A percentile compares a stretch with the other conserved stretches of the same genome.
phyloP scores from a whole-genome alignment of 2,797 vertebrate genomes.

The Huso huso region DNA sequence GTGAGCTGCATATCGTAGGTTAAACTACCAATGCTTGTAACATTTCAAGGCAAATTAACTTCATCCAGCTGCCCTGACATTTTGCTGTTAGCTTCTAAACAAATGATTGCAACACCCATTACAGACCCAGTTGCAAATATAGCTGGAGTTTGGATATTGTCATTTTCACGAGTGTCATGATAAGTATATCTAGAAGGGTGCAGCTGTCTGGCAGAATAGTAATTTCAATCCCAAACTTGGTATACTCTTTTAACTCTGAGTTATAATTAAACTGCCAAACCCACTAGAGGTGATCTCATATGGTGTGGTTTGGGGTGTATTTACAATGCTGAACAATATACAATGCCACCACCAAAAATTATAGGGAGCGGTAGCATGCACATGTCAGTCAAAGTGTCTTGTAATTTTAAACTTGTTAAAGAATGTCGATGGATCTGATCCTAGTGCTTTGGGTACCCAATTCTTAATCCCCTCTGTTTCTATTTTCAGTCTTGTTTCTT shows the following conservation, averaged over 20 bases:
- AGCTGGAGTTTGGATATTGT: slow-evolving; percentile 48
- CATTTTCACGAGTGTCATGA: slow-evolving; percentile 39
- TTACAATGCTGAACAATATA: slow-evolving; percentile 36
- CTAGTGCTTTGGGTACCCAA: slow-evolving; percentile 18
- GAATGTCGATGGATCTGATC: slow-evolving; percentile 22
- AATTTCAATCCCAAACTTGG: slow-evolving; percentile 32
- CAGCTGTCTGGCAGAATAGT: slow-evolving; percentile 49
- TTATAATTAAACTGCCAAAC: slow-evolving; percentile 37
- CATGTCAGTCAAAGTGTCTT: slow-evolving; percentile 28
- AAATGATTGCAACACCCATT: slow-evolving; percentile 25
- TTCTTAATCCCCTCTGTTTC: slow-evolving; percentile 24
- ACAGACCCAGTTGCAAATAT: slow-evolving; percentile 29
- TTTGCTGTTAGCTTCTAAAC: slow-evolving; percentile 38
- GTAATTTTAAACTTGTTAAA: slow-evolving; percentile 44
- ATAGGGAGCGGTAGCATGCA: slow-evolving; percentile 32
- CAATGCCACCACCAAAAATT: slow-evolving; percentile 37
- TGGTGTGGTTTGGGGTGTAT: slow-evolving; percentile 32
- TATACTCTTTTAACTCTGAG: slow-evolving; percentile 35
- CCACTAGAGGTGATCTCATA: slow-evolving; percentile 36
- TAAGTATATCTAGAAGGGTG: slow-evolving; percentile 45
- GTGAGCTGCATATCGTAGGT: too few relatives aligned
- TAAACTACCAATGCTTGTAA: slow-evolving; percentile 28
- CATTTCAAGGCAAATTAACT: slow-evolving; percentile 42
- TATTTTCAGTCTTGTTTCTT: slow-evolving; percentile 26
- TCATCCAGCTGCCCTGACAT: slow-evolving; percentile 36